These are phyloP conservation scores for Synergus umbraculus DNA, from an alignment of 2,888 invertebrate genomes.

Conservation along the genomic window DNA sequence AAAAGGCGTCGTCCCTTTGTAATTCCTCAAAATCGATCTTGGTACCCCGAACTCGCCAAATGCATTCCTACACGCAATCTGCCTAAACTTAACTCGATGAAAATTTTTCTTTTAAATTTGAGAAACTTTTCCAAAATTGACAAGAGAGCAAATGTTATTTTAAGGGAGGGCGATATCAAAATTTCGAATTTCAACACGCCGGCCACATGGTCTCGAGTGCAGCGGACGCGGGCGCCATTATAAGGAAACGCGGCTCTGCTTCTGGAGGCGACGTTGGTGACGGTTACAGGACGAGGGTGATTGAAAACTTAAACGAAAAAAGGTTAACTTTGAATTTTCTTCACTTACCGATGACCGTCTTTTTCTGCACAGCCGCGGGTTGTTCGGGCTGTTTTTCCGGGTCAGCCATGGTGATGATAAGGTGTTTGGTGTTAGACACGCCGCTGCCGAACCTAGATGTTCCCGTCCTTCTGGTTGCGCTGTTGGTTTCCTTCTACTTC, in stretches of 20 bases:
- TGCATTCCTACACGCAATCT: neutral
- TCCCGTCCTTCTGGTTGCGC: conserved; percentile 78
- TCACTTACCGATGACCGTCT: conserved; percentile 58
- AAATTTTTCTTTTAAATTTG: neutral
- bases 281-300: neutral
- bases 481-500: conserved; percentile 79
- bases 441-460: conserved; percentile 79
- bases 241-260: conserved; percentile 49
- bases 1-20: conserved; percentile 25
- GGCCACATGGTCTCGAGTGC: conserved; percentile 68
- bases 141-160: neutral
- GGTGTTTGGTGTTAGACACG: conserved; percentile 74
- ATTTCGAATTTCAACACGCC: conserved; percentile 50
- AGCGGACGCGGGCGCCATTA: conserved; percentile 71
- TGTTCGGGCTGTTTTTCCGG: conserved; percentile 91
- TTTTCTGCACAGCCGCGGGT: conserved; percentile 65
- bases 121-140: neutral
- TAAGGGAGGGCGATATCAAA: neutral
- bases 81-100: neutral
- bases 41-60: neutral
- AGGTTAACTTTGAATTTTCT: neutral
- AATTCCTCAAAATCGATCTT: conserved; percentile 33
- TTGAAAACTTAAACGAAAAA: neutral
- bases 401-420: conserved; percentile 95
- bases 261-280: conserved; percentile 19